phyloP scores from a whole-genome alignment of 1,140 invertebrate genomes.

The Pachypsylla venusta region DNA sequence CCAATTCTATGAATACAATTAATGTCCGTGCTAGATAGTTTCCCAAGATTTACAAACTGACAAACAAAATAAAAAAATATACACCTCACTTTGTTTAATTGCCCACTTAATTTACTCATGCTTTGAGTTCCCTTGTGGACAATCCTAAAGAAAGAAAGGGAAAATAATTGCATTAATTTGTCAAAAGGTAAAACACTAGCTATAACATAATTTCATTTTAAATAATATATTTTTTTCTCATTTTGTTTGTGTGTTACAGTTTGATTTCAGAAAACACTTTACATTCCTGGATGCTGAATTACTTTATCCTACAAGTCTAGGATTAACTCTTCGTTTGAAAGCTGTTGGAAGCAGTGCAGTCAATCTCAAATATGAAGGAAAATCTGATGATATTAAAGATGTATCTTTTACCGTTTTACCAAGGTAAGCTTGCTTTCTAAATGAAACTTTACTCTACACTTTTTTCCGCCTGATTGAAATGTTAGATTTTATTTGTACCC shows the following conservation, averaged over 20 bases:
- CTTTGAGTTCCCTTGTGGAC: too few relatives aligned
- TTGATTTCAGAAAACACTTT: constrained; percentile 23
- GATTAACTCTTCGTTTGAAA: constrained; percentile 36
- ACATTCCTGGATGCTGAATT: constrained; percentile 35
- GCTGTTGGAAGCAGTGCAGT: constrained; percentile 34
- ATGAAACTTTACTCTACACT: constrained; percentile 27
- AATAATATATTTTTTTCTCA: too few relatives aligned
- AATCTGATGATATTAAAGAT: constrained; percentile 31
- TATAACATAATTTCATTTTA: too few relatives aligned
- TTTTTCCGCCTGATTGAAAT: constrained; percentile 28
- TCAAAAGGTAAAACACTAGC: too few relatives aligned
- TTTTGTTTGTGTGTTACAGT: constrained; percentile 22
- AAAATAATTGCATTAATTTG: too few relatives aligned
- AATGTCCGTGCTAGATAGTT: too few relatives aligned
- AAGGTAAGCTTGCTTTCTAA: constrained; percentile 25
- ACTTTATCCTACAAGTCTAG: constrained; percentile 35
- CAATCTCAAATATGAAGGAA: constrained; percentile 34
- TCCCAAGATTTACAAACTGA: too few relatives aligned
- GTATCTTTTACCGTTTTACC: constrained; percentile 11
- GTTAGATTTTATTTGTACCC: constrained; percentile 16
- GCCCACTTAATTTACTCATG: too few relatives aligned
- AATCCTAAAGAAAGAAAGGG: too few relatives aligned
- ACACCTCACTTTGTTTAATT: too few relatives aligned
- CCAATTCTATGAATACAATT: too few relatives aligned
- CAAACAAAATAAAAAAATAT: too few relatives aligned